Percentiles rank a stretch among this genome's conserved stretches.
phyloP scores from a whole-genome alignment of 2,888 invertebrate species.

The Allacma fusca region DNA sequence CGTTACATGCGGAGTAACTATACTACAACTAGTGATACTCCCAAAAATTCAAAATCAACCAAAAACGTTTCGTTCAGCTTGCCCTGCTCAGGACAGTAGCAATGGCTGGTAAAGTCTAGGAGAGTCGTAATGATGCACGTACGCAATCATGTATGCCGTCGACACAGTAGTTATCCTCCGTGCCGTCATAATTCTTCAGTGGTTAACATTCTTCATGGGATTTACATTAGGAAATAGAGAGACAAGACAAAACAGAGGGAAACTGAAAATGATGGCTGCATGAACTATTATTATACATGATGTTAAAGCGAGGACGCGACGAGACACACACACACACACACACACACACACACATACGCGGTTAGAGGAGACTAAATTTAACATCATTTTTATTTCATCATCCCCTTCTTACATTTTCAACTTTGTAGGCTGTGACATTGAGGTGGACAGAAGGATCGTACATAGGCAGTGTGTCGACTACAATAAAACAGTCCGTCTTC shows the following conservation, averaged over 20 bases:
- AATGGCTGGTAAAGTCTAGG: too few relatives aligned
- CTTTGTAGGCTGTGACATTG: slow-evolving; percentile 30
- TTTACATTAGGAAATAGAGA: slow-evolving; percentile 5
- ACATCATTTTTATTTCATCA: slow-evolving; percentile 16
- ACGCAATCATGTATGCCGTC: background rate
- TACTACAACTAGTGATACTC: too few relatives aligned
- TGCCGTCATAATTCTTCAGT: background rate
- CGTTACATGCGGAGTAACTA: too few relatives aligned
- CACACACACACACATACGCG: background rate
- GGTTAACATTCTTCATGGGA: slow-evolving; percentile 10
- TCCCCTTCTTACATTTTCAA: background rate
- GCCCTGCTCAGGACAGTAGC: background rate
- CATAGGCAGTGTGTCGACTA: background rate
- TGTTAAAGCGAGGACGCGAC: slow-evolving; percentile 16
- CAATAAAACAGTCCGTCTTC: background rate
- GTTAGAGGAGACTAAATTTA: too few relatives aligned
- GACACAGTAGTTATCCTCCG: slow-evolving; percentile 8
- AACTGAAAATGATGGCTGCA: slow-evolving; percentile 5
- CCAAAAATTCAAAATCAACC: too few relatives aligned
- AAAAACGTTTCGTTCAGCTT: too few relatives aligned
- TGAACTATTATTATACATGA: slow-evolving; percentile 16
- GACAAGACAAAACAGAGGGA: background rate
- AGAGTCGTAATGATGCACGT: background rate
- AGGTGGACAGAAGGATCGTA: slow-evolving; percentile 6
- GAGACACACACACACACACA: background rate